These are phyloP conservation scores for Leptocoma aspasia DNA, from an alignment of 2,113 vertebrate genomes.

Conservation along the genomic window DNA sequence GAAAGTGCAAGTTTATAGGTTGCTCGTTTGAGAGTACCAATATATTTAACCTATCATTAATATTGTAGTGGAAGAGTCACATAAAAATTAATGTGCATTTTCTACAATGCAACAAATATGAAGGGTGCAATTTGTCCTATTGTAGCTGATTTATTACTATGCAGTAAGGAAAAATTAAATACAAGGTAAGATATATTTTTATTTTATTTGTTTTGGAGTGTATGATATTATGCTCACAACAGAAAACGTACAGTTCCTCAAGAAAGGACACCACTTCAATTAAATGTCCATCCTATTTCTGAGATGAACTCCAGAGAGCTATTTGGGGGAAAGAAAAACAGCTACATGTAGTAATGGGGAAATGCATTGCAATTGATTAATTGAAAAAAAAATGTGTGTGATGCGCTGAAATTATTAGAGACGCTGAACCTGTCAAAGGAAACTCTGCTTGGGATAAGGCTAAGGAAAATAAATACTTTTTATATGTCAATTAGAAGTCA, in stretches of 20 bases:
- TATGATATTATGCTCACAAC: neutral
- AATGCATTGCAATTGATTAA: neutral
- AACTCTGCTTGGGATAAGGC: neutral
- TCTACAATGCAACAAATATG: neutral
- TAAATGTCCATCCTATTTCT: neutral
- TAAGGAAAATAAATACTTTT: neutral
- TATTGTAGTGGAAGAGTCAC: neutral
- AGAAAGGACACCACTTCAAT: neutral
- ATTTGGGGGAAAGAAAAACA: neutral
- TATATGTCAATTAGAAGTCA: neutral
- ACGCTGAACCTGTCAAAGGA: neutral
- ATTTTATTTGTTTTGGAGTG: neutral
- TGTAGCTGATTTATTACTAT: neutral
- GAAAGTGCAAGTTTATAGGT: neutral
- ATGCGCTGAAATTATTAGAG: neutral
- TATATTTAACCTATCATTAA: slow-evolving; percentile 2
- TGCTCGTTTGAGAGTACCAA: neutral
- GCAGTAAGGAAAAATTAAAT: neutral
- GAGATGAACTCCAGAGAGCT: neutral
- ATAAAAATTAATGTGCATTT: neutral
- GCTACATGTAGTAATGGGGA: neutral
- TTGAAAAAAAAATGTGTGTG: too few relatives aligned
- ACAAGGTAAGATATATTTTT: neutral
- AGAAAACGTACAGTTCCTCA: neutral
- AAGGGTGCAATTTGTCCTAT: neutral